phyloP scores from a whole-genome alignment of 2,113 vertebrate genomes.

The Cyprinodon brontotheroides region DNA sequence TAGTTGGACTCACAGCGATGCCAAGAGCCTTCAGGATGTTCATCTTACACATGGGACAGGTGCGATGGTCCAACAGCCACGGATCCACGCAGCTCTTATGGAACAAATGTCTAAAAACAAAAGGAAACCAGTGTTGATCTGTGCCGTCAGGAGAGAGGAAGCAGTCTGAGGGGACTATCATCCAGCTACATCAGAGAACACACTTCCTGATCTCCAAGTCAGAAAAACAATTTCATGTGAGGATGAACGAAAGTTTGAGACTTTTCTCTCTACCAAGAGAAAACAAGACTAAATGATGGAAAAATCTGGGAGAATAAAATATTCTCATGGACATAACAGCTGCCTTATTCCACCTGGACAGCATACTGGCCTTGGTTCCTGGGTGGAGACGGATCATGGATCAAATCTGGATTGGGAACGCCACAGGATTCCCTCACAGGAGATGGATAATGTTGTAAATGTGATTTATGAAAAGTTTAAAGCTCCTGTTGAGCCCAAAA shows the following conservation, averaged over 20 bases:
- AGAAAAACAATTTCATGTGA: too few relatives aligned
- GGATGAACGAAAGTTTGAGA: too few relatives aligned
- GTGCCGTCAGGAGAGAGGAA: background rate
- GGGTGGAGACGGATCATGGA: background rate
- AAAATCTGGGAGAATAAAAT: background rate
- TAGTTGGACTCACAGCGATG: constrained; percentile 88
- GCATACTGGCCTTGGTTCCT: background rate
- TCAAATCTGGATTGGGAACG: background rate
- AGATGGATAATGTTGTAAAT: background rate
- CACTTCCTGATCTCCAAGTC: background rate
- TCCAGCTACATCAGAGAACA: background rate
- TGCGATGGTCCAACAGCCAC: constrained; percentile 97
- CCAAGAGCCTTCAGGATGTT: constrained; percentile 98
- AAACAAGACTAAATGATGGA: too few relatives aligned
- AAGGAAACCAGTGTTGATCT: background rate
- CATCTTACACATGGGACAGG: constrained; percentile 99
- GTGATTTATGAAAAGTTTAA: background rate
- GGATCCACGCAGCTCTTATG: constrained; percentile 98
- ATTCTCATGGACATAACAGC: background rate
- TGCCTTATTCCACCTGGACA: background rate
- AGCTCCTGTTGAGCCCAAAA: background rate
- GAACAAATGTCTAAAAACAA: constrained; percentile 85
- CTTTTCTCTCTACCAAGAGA: background rate
- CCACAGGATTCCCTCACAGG: background rate
- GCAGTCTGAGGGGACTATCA: background rate